These are phyloP conservation scores for Eretmocerus hayati DNA, from an alignment of 2,888 invertebrate genomes.

Conservation along the genomic window DNA sequence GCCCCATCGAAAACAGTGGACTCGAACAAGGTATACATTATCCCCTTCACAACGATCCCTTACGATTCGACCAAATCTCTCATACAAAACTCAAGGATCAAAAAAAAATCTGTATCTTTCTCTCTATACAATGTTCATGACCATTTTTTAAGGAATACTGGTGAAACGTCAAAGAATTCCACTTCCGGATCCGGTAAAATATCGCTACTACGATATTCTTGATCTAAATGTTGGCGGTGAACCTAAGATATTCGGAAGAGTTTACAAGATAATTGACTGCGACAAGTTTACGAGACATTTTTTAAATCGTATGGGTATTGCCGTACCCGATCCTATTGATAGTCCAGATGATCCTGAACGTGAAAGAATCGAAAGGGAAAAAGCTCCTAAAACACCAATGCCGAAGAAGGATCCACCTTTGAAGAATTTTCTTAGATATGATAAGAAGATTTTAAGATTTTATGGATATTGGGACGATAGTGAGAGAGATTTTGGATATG, in stretches of 20 bases:
- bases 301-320: slow-evolving; percentile 75
- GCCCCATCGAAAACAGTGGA: slow-evolving; percentile 75
- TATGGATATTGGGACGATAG: slow-evolving; percentile 88
- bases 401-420: slow-evolving; percentile 1
- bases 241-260: slow-evolving; percentile 72
- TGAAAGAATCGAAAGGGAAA: not conserved
- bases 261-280: slow-evolving; percentile 75
- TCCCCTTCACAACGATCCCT: too few relatives aligned
- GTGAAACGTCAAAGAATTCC: slow-evolving; percentile 78
- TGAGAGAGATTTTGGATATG: slow-evolving; percentile 65
- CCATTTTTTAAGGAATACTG: slow-evolving; percentile 59
- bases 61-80: too few relatives aligned
- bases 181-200: slow-evolving; percentile 64
- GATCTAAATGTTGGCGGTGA: slow-evolving; percentile 82
- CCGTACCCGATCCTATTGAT: slow-evolving; percentile 65
- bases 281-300: slow-evolving; percentile 83
- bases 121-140: too few relatives aligned
- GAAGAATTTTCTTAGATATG: slow-evolving; percentile 76
- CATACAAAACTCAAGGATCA: too few relatives aligned
- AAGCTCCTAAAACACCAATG: not conserved
- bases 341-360: slow-evolving; percentile 48
- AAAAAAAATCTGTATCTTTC: too few relatives aligned
- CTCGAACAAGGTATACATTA: slow-evolving; percentile 67
- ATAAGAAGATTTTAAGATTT: slow-evolving; percentile 70
- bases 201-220: slow-evolving; percentile 73